These are phyloP conservation scores for Dinoponera quadriceps DNA, from an alignment of 1,140 invertebrate genomes.

Conservation along the genomic window DNA sequence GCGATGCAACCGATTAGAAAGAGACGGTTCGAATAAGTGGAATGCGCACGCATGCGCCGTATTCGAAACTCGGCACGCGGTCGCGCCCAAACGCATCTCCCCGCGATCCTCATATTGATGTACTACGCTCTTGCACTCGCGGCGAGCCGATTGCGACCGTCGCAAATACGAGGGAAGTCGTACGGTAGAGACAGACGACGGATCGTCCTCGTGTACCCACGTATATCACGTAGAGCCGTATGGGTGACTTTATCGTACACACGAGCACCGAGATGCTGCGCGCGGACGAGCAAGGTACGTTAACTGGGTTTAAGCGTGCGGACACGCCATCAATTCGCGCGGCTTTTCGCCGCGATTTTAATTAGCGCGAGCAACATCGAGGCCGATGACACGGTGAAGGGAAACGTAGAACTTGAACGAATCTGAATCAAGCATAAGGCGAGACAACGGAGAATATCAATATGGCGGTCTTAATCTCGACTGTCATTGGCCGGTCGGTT, in stretches of 20 bases:
- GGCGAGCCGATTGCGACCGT: constrained; percentile 66
- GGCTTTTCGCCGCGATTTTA: constrained; percentile 7
- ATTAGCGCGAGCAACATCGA: neutral
- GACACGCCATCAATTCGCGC: constrained; percentile 18
- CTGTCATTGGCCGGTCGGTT: no score
- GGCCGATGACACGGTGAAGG: no score
- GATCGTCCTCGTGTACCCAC: constrained; percentile 12
- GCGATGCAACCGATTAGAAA: neutral
- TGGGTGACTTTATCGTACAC: constrained; percentile 6
- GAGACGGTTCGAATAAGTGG: constrained; percentile 32
- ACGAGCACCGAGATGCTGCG: neutral
- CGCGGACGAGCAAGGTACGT: no score
- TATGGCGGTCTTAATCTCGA: no score
- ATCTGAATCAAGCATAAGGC: neutral
- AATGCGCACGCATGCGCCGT: constrained; percentile 68
- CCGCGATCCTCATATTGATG: constrained; percentile 77
- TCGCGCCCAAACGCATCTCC: constrained; percentile 75
- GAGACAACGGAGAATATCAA: no score
- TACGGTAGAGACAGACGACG: constrained; percentile 55
- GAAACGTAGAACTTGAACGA: neutral
- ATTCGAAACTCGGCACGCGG: constrained; percentile 71
- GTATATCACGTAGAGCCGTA: neutral
- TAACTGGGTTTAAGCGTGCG: neutral
- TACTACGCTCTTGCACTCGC: constrained; percentile 70
- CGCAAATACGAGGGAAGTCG: constrained; percentile 49